Percentiles rank a stretch among this genome's conserved stretches.
These are phyloP conservation scores for Notodonta ziczac DNA, from an alignment of 2,888 invertebrate genomes.

Conservation along the genomic window DNA sequence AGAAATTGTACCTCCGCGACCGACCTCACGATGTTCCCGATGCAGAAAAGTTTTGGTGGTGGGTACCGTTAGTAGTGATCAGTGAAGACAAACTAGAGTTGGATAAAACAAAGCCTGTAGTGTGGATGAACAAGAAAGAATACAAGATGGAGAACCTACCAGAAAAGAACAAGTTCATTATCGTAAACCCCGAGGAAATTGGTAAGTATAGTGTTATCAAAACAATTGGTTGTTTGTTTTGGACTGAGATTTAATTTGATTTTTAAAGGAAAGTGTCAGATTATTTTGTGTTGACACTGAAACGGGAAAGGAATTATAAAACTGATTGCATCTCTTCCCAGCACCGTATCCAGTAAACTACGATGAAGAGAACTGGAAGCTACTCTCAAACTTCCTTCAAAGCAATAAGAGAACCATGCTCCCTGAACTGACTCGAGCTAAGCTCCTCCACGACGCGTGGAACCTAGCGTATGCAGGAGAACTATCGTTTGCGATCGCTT, in stretches of 20 bases:
- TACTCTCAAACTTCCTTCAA: constrained; percentile 87
- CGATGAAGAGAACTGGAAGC: constrained; percentile 90
- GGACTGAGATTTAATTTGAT: background rate
- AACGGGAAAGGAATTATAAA: too few relatives aligned
- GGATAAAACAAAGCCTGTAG: constrained; percentile 79
- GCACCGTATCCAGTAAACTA: constrained; percentile 94
- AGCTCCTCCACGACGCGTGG: constrained; percentile 91
- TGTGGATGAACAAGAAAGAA: constrained; percentile 87
- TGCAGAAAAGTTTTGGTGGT: constrained; percentile 89
- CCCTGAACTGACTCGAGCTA: constrained; percentile 89
- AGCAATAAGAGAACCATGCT: constrained; percentile 82
- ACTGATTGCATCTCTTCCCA: constrained; percentile 40
- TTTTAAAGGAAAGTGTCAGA: background rate
- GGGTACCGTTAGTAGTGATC: constrained; percentile 88
- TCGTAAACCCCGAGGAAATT: constrained; percentile 93
- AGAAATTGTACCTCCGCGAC: constrained; percentile 90
- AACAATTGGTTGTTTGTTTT: background rate
- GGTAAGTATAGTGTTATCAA: constrained; percentile 76
- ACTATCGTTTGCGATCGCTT: constrained; percentile 89
- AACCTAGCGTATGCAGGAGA: constrained; percentile 91
- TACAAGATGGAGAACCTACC: constrained; percentile 83
- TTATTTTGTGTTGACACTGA: too few relatives aligned
- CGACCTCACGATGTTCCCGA: constrained; percentile 89
- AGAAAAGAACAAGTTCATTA: constrained; percentile 86
- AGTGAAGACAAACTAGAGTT: constrained; percentile 86